Base-by-base conservation (phyloP, 2,888 invertebrate genomes). In the Lasius fuliginosus region DNA sequence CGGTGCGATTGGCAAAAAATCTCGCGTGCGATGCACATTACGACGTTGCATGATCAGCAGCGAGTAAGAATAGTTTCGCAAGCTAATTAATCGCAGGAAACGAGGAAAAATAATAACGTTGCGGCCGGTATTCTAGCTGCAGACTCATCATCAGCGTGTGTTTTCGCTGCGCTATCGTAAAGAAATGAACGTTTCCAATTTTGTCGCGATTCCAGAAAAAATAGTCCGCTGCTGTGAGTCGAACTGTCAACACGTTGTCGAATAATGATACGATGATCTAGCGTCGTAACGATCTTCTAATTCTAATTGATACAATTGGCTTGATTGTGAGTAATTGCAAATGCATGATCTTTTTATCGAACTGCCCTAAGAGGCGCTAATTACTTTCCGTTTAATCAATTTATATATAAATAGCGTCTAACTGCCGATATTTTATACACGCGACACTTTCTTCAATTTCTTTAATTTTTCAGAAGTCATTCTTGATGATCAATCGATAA, bases 1-100 rank as follows among this genome's bases (percentile, higher is more conserved):
- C 18, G 68, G 23, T 8, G 79, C 23, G 71, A 46, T 71, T 33
- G 58, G 30, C 46, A 69, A 73, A 42, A 81, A 60, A 12, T 73
- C 27, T 73, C 23, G 79, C 79, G 79, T 73, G 73, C 0, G 23
- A 81, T 60, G 46, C 23, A 73, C 2, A 9, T 60, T 40, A 36
- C 73, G 23, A 23, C 27, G 36, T 81, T 73, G 73, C 60, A 73
- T 81, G 79, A 73, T 71, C 23, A 30, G 4, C 53, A 8, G 6
- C 23, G 58, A 73, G 73, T 71, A 81, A 73, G 36, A 46, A 71
- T 18, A 46, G 42, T 71, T 40, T 42, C 36, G 33, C 71, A 3
- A 46, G 33, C 18, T 81, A 73, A 81, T 81, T 81, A 81, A 81
- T 73, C 5, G 46, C 73, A 81, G 60, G 73, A 81, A 73, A 73